Evolutionary conservation across 2,888 invertebrate genomes (phyloP).

Genomic region (Lacanobia oleracea): DNA sequence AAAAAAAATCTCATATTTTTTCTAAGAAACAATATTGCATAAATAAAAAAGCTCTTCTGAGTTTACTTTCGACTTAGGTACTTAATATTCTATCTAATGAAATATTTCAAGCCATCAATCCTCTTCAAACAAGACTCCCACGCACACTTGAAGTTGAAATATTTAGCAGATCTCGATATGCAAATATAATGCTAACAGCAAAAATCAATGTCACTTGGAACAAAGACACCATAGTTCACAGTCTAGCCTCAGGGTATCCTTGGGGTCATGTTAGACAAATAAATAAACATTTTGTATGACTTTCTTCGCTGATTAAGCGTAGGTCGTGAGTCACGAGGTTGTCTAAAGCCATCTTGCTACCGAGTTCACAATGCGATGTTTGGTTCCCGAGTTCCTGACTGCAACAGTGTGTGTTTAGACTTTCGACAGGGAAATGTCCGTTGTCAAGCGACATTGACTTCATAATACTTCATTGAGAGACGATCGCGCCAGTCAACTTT

Average conservation of each 20-base stretch:
- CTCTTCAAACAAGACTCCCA: constrained; percentile 30
- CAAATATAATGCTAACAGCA: constrained; percentile 56
- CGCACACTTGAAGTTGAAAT: constrained; percentile 41
- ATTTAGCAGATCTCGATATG: constrained; percentile 60
- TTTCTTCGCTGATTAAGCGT: constrained; percentile 84
- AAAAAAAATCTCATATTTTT: not conserved
- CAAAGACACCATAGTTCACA: constrained; percentile 70
- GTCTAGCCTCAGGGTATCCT: constrained; percentile 63
- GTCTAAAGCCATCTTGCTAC: constrained; percentile 84
- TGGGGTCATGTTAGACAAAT: constrained; percentile 82
- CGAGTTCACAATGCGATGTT: constrained; percentile 73
- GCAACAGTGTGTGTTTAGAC: constrained; percentile 70
- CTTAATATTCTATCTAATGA: constrained; percentile 9
- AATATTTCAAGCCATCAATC: constrained; percentile 27
- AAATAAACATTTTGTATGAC: constrained; percentile 87
- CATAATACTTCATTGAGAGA: constrained; percentile 60
- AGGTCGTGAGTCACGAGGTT: constrained; percentile 88
- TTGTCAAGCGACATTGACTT: constrained; percentile 59
- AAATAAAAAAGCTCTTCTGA: not conserved
- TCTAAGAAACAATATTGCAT: not conserved
- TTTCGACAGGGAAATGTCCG: constrained; percentile 64
- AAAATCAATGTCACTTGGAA: constrained; percentile 74
- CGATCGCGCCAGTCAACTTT: constrained; percentile 41
- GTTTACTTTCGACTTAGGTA: not conserved
- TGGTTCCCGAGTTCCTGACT: constrained; percentile 49